Conservation (phyloP, 2,113 vertebrate genomes). For the Piprites chloris region DNA sequence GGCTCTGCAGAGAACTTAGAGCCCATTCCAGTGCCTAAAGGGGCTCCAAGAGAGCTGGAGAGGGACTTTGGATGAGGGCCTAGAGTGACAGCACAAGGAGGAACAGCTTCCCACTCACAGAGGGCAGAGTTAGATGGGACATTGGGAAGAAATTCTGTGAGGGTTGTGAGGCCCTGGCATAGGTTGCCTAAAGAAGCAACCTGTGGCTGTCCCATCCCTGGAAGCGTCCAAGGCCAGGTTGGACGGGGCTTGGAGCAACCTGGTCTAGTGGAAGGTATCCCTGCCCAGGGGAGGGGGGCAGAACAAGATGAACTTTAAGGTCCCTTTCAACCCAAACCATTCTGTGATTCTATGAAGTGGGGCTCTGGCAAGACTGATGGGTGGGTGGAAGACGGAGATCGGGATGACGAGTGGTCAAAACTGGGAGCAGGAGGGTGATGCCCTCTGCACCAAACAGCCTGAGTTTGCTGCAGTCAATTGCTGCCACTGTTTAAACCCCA, state of each 20-base stretch:
- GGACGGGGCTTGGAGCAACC: background rate
- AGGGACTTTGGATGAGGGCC: background rate
- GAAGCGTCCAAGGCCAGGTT: background rate
- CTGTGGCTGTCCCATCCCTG: background rate
- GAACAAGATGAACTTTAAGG: background rate
- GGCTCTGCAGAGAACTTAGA: background rate
- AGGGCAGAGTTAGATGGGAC: background rate
- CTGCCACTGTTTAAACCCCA: background rate
- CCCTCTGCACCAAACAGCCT: background rate
- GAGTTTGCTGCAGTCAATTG: background rate
- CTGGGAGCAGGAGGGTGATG: background rate
- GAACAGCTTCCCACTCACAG: background rate
- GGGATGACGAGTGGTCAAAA: rapidly evolving
- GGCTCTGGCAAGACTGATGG: background rate
- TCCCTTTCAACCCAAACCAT: background rate
- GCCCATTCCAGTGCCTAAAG: background rate
- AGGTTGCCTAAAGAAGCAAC: background rate
- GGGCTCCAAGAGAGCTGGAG: background rate
- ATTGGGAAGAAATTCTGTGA: background rate
- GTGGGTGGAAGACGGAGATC: rapidly evolving
- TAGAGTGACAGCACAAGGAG: background rate
- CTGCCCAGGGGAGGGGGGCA: background rate
- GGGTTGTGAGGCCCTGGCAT: background rate
- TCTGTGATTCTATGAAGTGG: background rate
- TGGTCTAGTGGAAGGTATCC: background rate